Evolutionary conservation across 2,797 vertebrate genomes (phyloP), one percentile per base, ranked within the genome.

Genomic region (Amazona finschi): DNA sequence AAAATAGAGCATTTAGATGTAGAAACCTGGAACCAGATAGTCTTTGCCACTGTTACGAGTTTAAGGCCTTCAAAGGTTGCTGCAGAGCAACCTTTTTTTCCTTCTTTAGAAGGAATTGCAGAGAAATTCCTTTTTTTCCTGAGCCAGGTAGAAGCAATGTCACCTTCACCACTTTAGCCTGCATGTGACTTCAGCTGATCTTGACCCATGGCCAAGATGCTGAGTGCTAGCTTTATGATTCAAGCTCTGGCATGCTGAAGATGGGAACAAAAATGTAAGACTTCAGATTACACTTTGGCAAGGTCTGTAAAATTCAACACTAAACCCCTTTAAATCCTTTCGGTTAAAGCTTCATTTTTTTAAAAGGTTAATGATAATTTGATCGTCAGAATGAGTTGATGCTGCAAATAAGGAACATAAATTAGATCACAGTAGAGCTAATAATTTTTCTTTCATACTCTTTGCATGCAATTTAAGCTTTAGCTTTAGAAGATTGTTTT

Each of bases 221-320:
- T 73, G 66, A 85, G 31, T 71, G 62, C 62, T 78, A 30, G 47
- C 82, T 96, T 96, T 94, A 74, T 81, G 77, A 95, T 94, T 93
- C 87, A 83, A 91, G 77, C 72, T 91, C 27, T 85, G 91, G 84
- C 85, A 92, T 46, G 79, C 69, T 85, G 91, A 87, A 95, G 92
- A 89, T 72, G 85, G 70, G 49, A 93, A 55, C 55, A 76, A 96
- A 94, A 96, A 90, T 86, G 13, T 85, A 78, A 93, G 92, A 94
- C 95, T 95, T 97, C 96, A 97, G 62, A 95, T 96, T 96, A 96
- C 94, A 85, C 41, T 91, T 94, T 96, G 95, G 94, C 93, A 91
- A 79, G 55, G 46, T 49, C 76, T 73, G 14, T 69, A 82, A 90
- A 80, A 89, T 89, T 94, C 72, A 83, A 3, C 75, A 64, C 65